Evolutionary conservation across 2,113 vertebrate species (phyloP).

Genomic region (Catharus minimus): DNA sequence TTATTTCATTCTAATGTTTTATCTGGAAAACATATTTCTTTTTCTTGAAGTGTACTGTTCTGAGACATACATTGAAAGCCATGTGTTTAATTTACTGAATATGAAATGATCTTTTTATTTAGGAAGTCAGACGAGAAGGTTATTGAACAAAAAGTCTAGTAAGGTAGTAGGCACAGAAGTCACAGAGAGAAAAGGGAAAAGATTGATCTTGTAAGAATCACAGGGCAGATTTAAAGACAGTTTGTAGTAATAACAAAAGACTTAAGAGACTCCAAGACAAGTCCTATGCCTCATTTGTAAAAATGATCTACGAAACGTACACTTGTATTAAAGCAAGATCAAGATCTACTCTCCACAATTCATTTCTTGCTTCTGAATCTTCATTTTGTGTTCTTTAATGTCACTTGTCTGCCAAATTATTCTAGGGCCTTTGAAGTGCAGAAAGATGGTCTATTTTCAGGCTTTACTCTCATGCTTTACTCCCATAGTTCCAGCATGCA

Average conservation of each 20-base stretch:
- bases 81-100: neutral
- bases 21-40: neutral
- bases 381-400: neutral
- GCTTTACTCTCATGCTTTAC: neutral
- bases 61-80: neutral
- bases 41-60: neutral
- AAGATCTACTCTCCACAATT: neutral
- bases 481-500: neutral
- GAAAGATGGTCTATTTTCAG: conserved; percentile 3
- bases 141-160: neutral
- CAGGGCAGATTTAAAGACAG: neutral
- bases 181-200: neutral
- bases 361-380: neutral
- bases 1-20: conserved; percentile 47
- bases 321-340: neutral
- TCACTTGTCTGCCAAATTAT: neutral
- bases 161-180: neutral
- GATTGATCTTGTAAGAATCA: neutral
- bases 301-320: neutral
- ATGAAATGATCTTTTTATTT: conserved; percentile 1
- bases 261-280: neutral
- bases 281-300: neutral
- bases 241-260: neutral
- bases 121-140: neutral
- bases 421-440: neutral